These are phyloP conservation scores for Catostomus latipinnis DNA, from an alignment of 2,797 vertebrate species.

Conservation along the genomic window DNA sequence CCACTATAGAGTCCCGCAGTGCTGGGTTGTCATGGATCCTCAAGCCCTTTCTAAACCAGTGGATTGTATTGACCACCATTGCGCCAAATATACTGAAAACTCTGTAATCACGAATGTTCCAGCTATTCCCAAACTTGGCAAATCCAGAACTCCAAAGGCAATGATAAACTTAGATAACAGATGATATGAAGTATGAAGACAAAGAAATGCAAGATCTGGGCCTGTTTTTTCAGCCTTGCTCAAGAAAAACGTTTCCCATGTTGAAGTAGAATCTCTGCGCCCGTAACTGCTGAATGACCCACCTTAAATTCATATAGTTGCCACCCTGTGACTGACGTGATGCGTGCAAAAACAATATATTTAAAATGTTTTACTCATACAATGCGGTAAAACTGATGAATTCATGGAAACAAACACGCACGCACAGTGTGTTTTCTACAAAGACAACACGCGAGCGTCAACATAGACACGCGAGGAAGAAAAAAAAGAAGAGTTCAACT, in stretches of 20 bases:
- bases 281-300: slow-evolving; percentile 18
- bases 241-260: slow-evolving; percentile 60
- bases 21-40: slow-evolving; percentile 88
- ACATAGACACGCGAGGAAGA: not conserved
- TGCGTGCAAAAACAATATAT: not conserved
- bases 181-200: not conserved
- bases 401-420: not conserved
- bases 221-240: slow-evolving; percentile 56
- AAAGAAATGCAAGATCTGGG: no score
- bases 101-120: not conserved
- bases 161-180: not conserved
- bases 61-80: slow-evolving; percentile 85
- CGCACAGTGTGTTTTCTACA: not conserved
- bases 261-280: slow-evolving; percentile 17
- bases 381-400: not conserved
- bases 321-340: not conserved
- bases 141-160: not conserved
- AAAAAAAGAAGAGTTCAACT: not conserved
- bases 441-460: slow-evolving; percentile 5
- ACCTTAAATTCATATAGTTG: slow-evolving; percentile 17
- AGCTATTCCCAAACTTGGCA: not conserved
- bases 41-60: slow-evolving; percentile 89
- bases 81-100: not conserved
- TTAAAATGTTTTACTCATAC: not conserved
- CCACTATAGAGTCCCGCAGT: slow-evolving; percentile 79